Evolutionary conservation across 2,888 invertebrate species (phyloP), one percentile per base, ranked within the genome.

Genomic region (Epinotia nisella): DNA sequence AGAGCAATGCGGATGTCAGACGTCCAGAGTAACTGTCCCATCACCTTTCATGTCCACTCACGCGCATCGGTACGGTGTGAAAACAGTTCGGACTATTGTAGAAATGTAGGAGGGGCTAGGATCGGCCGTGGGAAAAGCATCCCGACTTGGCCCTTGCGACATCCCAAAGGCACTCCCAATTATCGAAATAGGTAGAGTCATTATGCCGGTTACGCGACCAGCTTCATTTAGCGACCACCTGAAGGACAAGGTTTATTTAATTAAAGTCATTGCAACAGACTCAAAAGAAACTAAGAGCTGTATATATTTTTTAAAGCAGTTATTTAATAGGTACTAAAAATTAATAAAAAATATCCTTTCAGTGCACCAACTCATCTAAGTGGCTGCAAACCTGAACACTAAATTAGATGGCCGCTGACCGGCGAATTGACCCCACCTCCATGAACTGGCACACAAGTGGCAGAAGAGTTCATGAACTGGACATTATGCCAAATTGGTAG

Each of bases 61-160:
- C 80, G 84, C 89, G 83, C 80, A 82, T 85, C 89, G 83, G 80
- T 84, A 86, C 84, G 81, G 91, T 87, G 92, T 90, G 91, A 92
- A 92, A 92, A 90, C 86, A 86, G 86, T 84, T 76, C 73, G 75
- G 74, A 70, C 65, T 77, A 82, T 81, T 82, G 80, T 81, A 76
- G 83, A 79, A 77, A 74, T 75, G 75, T 87, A 88, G 91, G 88
- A 83, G 86, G 83, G 92, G 90, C 86, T 84, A 85, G 88, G 87
- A 84, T 85, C 77, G 88, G 88, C 82, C 89, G 88, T 91, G 91
- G 90, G 91, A 90, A 90, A 83, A 78, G 67, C 61, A 56, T 66
- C 65, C 65, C 51, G 58, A 69, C 75, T 66, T 24, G 51, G 56
- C 56, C 61, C 69, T 78, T 75, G 80, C 79, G 78, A 80, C 76